phyloP scores from a whole-genome alignment of 2,113 vertebrate species.

The Glaucomys volans region DNA sequence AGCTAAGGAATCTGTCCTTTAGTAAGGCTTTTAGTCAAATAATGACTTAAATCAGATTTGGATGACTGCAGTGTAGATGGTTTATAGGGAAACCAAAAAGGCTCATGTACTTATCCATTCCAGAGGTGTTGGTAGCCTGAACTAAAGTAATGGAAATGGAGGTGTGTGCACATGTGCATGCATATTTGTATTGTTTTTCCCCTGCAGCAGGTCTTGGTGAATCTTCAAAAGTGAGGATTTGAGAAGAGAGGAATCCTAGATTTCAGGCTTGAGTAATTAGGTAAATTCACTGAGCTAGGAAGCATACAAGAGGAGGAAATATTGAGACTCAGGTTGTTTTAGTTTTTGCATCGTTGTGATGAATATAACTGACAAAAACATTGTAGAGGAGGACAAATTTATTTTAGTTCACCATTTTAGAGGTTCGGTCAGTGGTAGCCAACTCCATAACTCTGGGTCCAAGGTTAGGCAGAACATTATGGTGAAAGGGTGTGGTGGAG shows the following conservation, averaged over 20 bases:
- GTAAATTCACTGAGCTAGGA: not conserved
- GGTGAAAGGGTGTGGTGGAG: too few species aligned
- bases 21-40: slow-evolving; percentile 30
- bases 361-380: too few species aligned
- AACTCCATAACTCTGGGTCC: too few species aligned
- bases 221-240: not conserved
- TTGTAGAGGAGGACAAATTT: too few species aligned
- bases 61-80: not conserved
- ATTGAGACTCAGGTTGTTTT: not conserved
- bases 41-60: not conserved
- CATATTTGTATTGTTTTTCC: not conserved
- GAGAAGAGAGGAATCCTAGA: not conserved
- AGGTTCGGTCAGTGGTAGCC: too few species aligned
- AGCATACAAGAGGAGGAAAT: not conserved
- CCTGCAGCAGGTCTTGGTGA: not conserved
- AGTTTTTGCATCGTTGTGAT: too few species aligned
- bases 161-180: not conserved
- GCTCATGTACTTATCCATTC: not conserved
- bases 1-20: not conserved
- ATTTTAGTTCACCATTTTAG: too few species aligned
- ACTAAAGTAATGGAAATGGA: not conserved
- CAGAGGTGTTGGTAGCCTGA: not conserved
- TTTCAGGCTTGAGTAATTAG: not conserved
- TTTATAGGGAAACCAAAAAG: not conserved
- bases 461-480: too few species aligned